Conservation (phyloP, 2,888 invertebrate species). For the Chalcosyrphus nemorum region DNA sequence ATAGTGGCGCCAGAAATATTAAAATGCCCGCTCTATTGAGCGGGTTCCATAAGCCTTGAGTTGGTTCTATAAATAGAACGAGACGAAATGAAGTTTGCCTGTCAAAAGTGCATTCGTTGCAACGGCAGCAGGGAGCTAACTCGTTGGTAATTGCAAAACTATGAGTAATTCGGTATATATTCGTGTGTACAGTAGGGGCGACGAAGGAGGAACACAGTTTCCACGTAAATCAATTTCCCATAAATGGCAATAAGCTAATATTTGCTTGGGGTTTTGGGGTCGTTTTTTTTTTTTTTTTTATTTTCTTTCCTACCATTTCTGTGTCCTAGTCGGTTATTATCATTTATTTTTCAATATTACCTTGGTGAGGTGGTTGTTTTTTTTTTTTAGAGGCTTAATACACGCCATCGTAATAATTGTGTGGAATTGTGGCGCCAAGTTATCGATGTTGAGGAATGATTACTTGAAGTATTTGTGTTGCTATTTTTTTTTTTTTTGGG, state of each 20-base stretch:
- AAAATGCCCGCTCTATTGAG: constrained; percentile 27
- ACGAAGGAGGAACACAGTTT: constrained; percentile 7
- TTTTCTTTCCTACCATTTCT: no score
- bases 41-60: constrained; percentile 11
- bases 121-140: neutral
- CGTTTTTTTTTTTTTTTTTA: neutral
- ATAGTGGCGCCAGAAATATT: constrained; percentile 62
- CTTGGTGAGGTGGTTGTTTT: constrained; percentile 34
- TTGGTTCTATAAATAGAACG: constrained; percentile 55
- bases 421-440: constrained; percentile 66
- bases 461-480: neutral
- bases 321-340: constrained; percentile 47
- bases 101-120: constrained; percentile 14
- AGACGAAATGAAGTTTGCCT: constrained; percentile 12
- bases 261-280: constrained; percentile 34
- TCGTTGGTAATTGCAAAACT: constrained; percentile 52
- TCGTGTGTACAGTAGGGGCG: constrained; percentile 30
- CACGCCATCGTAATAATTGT: constrained; percentile 63
- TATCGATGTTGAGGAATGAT: constrained; percentile 55
- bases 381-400: constrained; percentile 33
- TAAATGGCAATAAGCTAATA: constrained; percentile 70
- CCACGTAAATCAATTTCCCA: constrained; percentile 56
- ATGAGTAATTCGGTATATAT: constrained; percentile 59
- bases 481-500: neutral
- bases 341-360: constrained; percentile 31